phyloP scores from a whole-genome alignment of 2,113 vertebrate species.

The Trichechus manatus region DNA sequence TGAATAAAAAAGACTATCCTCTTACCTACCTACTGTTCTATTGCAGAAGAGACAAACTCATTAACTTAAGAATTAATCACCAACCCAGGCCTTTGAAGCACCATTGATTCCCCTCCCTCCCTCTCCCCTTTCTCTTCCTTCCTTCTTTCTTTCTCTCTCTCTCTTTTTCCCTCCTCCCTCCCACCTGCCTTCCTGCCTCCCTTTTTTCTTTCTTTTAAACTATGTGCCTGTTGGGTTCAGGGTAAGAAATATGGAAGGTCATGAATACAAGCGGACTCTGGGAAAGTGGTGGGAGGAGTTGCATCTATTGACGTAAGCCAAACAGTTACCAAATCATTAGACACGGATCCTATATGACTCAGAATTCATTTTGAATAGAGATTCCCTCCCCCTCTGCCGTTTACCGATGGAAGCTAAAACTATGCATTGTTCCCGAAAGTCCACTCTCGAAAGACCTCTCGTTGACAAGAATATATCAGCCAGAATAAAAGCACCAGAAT shows the following conservation, averaged over 20 bases:
- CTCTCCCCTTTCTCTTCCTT: background rate
- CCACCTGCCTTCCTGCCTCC: too few species aligned
- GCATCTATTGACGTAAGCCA: background rate
- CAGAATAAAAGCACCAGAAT: background rate
- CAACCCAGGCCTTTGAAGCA: background rate
- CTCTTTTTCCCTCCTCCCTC: background rate
- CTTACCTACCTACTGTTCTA: background rate
- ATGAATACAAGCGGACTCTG: rapidly evolving
- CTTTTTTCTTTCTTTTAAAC: background rate
- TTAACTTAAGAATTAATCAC: background rate
- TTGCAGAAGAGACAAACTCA: background rate
- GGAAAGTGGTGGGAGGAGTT: background rate
- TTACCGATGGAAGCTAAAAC: background rate
- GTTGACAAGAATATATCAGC: background rate
- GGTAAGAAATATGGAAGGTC: background rate
- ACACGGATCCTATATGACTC: background rate
- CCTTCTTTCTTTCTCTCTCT: background rate
- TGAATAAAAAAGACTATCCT: background rate
- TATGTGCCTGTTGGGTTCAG: background rate
- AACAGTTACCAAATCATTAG: background rate
- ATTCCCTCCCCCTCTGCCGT: background rate
- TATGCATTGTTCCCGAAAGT: background rate
- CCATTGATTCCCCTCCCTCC: background rate
- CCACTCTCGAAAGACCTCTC: background rate
- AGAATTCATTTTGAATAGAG: background rate